phyloP scores from a whole-genome alignment of 2,888 invertebrate species.

The Lucinisca nassula region DNA sequence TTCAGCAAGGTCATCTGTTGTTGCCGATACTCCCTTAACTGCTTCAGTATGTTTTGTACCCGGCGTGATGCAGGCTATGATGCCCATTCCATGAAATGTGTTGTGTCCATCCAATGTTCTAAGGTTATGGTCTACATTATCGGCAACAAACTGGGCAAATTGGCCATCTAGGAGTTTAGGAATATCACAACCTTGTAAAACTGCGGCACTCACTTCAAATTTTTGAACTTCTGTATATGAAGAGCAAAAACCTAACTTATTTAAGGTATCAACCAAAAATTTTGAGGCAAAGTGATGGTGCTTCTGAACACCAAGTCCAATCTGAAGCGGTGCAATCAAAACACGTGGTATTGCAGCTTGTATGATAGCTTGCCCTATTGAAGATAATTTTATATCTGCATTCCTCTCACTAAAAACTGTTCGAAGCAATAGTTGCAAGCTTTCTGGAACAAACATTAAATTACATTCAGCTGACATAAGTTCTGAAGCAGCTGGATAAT shows the following conservation, averaged over 20 bases:
- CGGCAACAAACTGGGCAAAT: conserved; percentile 27
- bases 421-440: not conserved
- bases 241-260: conserved; percentile 61
- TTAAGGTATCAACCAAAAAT: conserved; percentile 69
- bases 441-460: not conserved
- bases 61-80: not conserved
- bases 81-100: conserved; percentile 38
- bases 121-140: conserved; percentile 41
- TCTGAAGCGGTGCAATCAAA: conserved; percentile 62
- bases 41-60: not conserved
- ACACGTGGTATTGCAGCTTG: conserved; percentile 61
- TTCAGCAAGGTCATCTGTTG: conserved; percentile 23
- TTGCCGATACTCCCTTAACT: not conserved
- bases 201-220: conserved; percentile 33
- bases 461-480: not conserved
- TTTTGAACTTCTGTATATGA: conserved; percentile 61
- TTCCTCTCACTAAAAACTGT: not conserved
- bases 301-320: conserved; percentile 63
- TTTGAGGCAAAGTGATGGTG: conserved; percentile 61
- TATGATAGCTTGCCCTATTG: conserved; percentile 70
- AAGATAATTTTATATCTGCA: conserved; percentile 39
- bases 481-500: not conserved
- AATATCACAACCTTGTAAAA: not conserved
- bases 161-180: not conserved
- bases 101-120: conserved; percentile 30